phyloP scores from a whole-genome alignment of 2,888 invertebrate genomes.

The Heliconius ismenius region DNA sequence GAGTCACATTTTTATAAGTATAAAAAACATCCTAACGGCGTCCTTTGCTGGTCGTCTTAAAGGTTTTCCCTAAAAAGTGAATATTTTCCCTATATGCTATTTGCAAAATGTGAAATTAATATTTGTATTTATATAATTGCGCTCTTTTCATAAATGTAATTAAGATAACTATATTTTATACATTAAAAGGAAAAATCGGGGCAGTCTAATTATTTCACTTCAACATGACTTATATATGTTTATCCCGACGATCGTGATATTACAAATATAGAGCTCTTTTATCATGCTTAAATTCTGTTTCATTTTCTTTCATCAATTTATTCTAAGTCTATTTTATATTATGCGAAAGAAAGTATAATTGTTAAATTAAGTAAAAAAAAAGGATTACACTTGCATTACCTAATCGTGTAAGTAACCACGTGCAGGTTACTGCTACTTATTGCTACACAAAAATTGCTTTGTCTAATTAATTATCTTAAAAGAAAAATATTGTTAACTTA shows the following conservation, averaged over 20 bases:
- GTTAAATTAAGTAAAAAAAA: background rate
- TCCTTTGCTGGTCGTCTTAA: too few relatives aligned
- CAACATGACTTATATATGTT: background rate
- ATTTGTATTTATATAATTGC: too few relatives aligned
- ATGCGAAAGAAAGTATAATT: background rate
- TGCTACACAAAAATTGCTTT: background rate
- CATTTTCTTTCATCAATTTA: background rate
- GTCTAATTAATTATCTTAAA: conserved; percentile 25
- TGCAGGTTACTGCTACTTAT: background rate
- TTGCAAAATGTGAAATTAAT: too few relatives aligned
- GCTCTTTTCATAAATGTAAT: background rate
- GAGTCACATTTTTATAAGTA: too few relatives aligned
- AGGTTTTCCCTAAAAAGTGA: too few relatives aligned
- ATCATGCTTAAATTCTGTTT: background rate
- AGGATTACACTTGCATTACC: background rate
- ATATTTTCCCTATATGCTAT: too few relatives aligned
- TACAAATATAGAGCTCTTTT: background rate
- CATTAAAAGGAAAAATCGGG: background rate
- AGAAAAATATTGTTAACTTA: conserved; percentile 2
- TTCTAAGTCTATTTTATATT: background rate
- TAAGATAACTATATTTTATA: background rate
- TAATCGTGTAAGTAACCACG: background rate
- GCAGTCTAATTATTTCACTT: background rate
- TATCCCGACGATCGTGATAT: background rate
- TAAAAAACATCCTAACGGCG: too few relatives aligned